phyloP scores from a whole-genome alignment of 35 echinoderm and acorn worm species.

The Lytechinus pictus region DNA sequence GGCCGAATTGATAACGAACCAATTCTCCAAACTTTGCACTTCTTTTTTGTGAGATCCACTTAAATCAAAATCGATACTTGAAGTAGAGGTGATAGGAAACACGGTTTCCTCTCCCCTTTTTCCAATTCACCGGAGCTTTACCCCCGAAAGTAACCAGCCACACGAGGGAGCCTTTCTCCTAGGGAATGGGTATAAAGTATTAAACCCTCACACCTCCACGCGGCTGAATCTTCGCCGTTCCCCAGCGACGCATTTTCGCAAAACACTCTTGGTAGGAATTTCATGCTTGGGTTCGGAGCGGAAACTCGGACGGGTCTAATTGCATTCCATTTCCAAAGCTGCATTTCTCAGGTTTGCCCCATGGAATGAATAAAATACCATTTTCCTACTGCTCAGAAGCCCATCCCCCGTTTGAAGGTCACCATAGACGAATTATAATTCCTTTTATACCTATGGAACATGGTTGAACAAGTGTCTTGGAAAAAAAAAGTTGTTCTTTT shows the following conservation, averaged over 20 bases:
- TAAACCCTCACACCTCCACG: not conserved
- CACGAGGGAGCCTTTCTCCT: not conserved
- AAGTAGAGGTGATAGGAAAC: not conserved
- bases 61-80: not conserved
- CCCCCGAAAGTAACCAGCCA: not conserved
- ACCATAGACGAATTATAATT: not conserved
- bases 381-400: not conserved
- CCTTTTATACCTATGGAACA: no score
- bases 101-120: not conserved
- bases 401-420: not conserved
- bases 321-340: not conserved
- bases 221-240: not conserved
- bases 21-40: not conserved
- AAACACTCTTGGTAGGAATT: not conserved
- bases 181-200: not conserved
- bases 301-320: not conserved
- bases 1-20: not conserved
- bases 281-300: not conserved
- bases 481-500: no score
- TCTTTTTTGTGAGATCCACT: not conserved
- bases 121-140: not conserved
- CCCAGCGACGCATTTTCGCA: not conserved
- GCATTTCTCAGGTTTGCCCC: not conserved
- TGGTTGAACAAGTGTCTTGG: no score
- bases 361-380: not conserved